Base-by-base conservation (phyloP, 2,888 invertebrate species). In the Erebia palarica region DNA sequence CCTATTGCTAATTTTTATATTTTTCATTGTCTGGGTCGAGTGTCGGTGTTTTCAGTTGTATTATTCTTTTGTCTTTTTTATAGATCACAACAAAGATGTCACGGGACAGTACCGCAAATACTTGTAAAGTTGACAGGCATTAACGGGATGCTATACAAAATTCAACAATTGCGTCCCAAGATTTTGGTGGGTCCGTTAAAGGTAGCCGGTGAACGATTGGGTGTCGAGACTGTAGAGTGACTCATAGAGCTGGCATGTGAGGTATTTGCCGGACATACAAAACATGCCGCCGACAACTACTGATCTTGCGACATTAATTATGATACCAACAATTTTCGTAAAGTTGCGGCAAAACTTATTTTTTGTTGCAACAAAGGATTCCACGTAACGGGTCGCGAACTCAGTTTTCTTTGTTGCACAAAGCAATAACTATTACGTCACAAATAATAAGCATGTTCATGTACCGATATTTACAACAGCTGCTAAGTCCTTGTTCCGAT, bases 401-500 rank as follows among this genome's bases (percentile, higher is more conserved):
- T 87, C 79, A 79, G 84, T 88, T 88, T 89, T 90, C 92, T 92
- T 91, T 92, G 92, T 92, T 90, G 83, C 80, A 81, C 82, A 79
- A 76, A 82, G 84, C 81, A 84, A 84, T 85, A 86, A 86, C 84
- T 84, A 86, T 91, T 87, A 90, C 91, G 91, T 91, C 90, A 91
- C 86, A 88, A 63, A 86, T 88, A 86, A 89, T 88, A 86, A 90
- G 86, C 86, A 86, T 85, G 84, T 66, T 21, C 58, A 66, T 58
- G 85, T 86, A 81, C 85, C 86, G 88, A 89, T 92, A 91, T 91
- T 91, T 88, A 89, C 90, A 86, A 86, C 91, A 92, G 91, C 91
- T 91, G 91, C 87, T 77, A 79, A 89, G 91, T 91, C 91, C 93
- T 93, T 91, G 91, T 90, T 86, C 92, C 89, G 89, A 90, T 92